Base-by-base conservation (phyloP, 2,888 invertebrate genomes). In the Drosophila neonasuta region DNA sequence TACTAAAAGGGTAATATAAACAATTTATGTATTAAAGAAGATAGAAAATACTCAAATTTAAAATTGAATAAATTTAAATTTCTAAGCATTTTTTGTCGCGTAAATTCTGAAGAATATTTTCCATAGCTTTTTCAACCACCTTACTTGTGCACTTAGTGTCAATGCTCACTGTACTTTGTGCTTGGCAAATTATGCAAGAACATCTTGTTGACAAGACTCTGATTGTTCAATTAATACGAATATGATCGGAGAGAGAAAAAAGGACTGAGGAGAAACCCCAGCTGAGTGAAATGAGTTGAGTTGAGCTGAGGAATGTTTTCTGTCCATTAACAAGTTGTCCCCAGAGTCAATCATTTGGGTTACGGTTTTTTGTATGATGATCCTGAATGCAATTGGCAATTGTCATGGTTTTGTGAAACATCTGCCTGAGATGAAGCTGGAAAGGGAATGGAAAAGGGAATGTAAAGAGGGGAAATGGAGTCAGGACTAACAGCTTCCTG, bases 321-420 rank as follows among this genome's bases (percentile, higher is more conserved):
- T 34, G 69, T 64, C 82, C 73, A 76, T 83, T 86, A 80, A 84
- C 81, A 80, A 86, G 77, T 86, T 86, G 86, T 84, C 74, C 72
- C 84, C 81, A 74, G 74, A 83, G 70, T 66, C 59, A 39, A 42
- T 52, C 48, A 11, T 24, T 57, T 48, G 46, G 42, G 5, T 57
- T 15, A 13, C 13, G 1, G 13, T 41, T 41, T 41, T 39, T 2
- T 34, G 11, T n/a, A 13, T 39, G 9, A 8, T 32, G 32, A 39
- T 34, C 15, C 42, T 24, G 45, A 30, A n/a, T 42, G 59, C 66
- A 56, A 59, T 65, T 60, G 64, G 59, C 66, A 56, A 59, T 65
- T 60, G 64, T 30, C 45, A 36, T 36, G 34, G 45, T 52, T 52
- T 3, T 3, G 34, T 54, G 30, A 79, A 83, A 87, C 84, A 84